Evolutionary conservation across 2,888 invertebrate species (phyloP), one percentile per base, ranked within the genome.

Genomic region (Drosophila fungiperda): DNA sequence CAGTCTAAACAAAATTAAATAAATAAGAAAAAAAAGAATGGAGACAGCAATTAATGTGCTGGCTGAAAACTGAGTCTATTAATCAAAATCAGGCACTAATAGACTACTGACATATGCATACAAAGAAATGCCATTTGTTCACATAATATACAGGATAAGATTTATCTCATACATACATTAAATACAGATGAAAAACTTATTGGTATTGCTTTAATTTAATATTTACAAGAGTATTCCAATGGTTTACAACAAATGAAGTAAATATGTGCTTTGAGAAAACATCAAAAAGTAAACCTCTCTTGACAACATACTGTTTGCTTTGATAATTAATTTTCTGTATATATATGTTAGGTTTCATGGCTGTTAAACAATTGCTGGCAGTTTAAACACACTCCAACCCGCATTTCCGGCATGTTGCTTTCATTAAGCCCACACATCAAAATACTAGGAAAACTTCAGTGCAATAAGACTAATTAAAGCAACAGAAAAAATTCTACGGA

Each of bases 381-480:
- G 53, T 36, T 61, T 38, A 15, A 55, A 52, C 26, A 40, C 26
- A 55, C 40, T 54, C 9, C 70, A 53, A 26, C 76, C 80, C 80
- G 80, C 80, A 77, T 76, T 70, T 77, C 58, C 76, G 50, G 35
- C 55, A 20, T 40, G 48, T 52, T 59, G n/a, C 20, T 68, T 57
- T 68, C 20, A 35, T 59, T 50, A 58, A 49, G 40, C 76, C 57
- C 80, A 76, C 80, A 70, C 53, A 40, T 26, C 26, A 12, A 29
- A 42, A 29, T 20, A 59, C 32, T 7, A 23, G 38, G 67, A 67
- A 33, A 59, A 67, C 54, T 60, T 64, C 6, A 35, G 57, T 42
- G 69, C 65, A 72, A 63, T 73, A 68, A 73, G 72, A 36, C 68
- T 58, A 78, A 80, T 80, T 80, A 73, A 80, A 63, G 23, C 11